Evolutionary conservation across 2,797 vertebrate species (phyloP).

Genomic region (Galaxias olidus): DNA sequence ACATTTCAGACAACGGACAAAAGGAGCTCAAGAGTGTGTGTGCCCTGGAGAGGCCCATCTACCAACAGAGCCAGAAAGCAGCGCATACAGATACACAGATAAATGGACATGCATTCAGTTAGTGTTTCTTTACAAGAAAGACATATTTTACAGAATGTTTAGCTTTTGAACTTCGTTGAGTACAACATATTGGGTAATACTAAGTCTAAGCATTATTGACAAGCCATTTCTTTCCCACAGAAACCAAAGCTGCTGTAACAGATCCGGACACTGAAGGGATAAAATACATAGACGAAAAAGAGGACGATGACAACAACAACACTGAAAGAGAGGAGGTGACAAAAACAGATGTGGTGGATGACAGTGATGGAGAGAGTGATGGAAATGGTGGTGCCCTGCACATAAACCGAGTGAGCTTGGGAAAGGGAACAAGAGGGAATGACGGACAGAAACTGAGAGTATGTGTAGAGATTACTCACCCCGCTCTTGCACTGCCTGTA

Average conservation of each 20-base stretch:
- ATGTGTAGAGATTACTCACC: conserved; percentile 74
- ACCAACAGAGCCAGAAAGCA: conserved; percentile 20
- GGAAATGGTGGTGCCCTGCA: conserved; percentile 44
- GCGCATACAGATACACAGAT: conserved; percentile 26
- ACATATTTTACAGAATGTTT: too few species aligned
- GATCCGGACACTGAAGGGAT: conserved; percentile 58
- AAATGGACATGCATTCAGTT: conserved; percentile 62
- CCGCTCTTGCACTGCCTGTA: conserved; percentile 67
- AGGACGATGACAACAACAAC: conserved; percentile 49
- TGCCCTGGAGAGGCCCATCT: conserved; percentile 61
- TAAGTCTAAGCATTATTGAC: too few species aligned
- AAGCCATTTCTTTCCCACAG: conserved; percentile 31
- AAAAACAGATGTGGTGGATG: conserved; percentile 33
- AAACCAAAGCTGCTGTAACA: conserved; percentile 50
- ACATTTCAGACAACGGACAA: conserved; percentile 61
- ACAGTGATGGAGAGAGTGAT: conserved; percentile 38
- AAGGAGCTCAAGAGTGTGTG: conserved; percentile 74
- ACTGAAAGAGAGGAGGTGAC: conserved; percentile 38
- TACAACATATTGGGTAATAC: too few species aligned
- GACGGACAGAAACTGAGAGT: conserved; percentile 62
- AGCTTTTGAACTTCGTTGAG: too few species aligned
- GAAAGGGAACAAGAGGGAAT: conserved; percentile 17
- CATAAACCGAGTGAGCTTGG: conserved; percentile 69
- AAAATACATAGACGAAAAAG: conserved; percentile 57
- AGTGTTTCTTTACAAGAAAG: not conserved